Evolutionary conservation across 2,888 invertebrate species (phyloP), one percentile per base, ranked within the genome.

Genomic region (Drosophila eohydei): DNA sequence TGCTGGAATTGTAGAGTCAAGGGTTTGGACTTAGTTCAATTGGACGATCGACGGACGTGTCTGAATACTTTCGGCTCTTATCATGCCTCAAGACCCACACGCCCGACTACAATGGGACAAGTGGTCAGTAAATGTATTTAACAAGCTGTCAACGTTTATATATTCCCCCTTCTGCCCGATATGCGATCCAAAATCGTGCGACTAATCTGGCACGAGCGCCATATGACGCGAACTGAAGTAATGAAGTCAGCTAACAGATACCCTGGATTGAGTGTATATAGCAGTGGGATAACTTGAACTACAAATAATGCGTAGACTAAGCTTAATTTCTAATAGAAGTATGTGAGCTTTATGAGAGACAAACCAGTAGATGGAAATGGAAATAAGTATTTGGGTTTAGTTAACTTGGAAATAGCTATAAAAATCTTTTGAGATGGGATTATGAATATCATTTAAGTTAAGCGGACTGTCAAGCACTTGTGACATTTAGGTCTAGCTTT

Each of bases 171-270:
- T 9, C 14, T 14, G 8, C n/a, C 63, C 63, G 67, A 61, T 66
- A 61, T 67, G 66, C 64, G 62, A 30, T 21, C 40, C 60, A 51
- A 68, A 67, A 61, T 56, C 51, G 62, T 36, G 30, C 61, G 63
- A 66, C 62, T 72, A 66, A 84, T 83, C 83, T 72, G 80, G 78
- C 83, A 84, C 85, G 85, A 87, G 87, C 75, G 50, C 9, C 41
- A 26, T 43, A 21, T 58, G 60, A 38, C 16, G 52, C 2, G 36
- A 21, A 14, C 0, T 16, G 26, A 4, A 12, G 12, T 9, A 7
- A 14, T 36, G 8, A 21, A 12, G 4, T 12, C 21, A 14, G 32
- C 32, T 34, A 14, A 2, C 8, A 43, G 9, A 56, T 56, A 56
- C 56, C 43, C 43, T 26, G 14, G 26, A 11, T n/a, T 4, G n/a